Evolutionary conservation across 64 coral and sea anemone species (phyloP).

Genomic region (Trachythela sp.): DNA sequence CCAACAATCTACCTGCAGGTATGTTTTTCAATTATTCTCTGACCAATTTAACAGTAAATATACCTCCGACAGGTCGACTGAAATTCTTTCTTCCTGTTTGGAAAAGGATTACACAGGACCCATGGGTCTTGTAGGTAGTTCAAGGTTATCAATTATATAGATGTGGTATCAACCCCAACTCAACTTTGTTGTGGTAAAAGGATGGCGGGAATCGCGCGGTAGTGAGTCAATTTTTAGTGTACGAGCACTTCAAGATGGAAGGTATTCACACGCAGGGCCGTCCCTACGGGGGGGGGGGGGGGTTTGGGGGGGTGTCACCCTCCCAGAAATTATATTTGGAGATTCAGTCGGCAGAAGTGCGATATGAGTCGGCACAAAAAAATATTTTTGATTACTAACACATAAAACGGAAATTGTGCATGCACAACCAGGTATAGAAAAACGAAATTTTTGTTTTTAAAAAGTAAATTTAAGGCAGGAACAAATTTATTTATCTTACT

Average conservation of each 20-base stretch:
- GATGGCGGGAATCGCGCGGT: neutral
- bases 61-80: neutral
- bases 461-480: neutral
- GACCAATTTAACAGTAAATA: neutral
- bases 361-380: too few species aligned
- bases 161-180: neutral
- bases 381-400: too few species aligned
- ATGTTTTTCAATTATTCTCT: slow-evolving; percentile 30
- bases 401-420: too few species aligned
- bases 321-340: too few species aligned
- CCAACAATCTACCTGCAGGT: slow-evolving; percentile 23
- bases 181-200: neutral
- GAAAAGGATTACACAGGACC: slow-evolving; percentile 52
- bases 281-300: too few species aligned
- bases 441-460: too few species aligned
- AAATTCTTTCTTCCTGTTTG: slow-evolving; percentile 46
- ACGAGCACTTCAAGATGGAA: slow-evolving; percentile 27
- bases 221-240: neutral
- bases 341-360: too few species aligned
- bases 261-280: neutral
- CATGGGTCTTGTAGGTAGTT: slow-evolving; percentile 18
- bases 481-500: neutral
- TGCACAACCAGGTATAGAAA: too few species aligned
- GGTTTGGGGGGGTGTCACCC: too few species aligned
- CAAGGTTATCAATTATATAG: neutral